Evolutionary conservation across 2,797 vertebrate genomes (phyloP).

Genomic region (Silurus lanzhouensis): DNA sequence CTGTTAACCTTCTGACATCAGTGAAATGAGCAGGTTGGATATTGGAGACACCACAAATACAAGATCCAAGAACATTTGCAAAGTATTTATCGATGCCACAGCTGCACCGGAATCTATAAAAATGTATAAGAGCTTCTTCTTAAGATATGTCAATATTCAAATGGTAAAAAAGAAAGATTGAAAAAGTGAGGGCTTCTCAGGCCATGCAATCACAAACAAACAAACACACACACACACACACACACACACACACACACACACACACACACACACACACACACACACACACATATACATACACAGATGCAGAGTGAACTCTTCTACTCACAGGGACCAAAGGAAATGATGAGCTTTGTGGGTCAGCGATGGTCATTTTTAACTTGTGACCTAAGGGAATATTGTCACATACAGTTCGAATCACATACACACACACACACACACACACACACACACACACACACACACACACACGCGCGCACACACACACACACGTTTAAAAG

Average conservation of each 20-base stretch:
- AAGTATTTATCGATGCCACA: slow-evolving; percentile 11
- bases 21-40: slow-evolving; percentile 44
- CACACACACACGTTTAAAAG: not conserved
- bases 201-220: not conserved
- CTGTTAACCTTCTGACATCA: slow-evolving; percentile 53
- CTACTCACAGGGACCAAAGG: slow-evolving; percentile 57
- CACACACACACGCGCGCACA: not conserved
- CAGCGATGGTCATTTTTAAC: slow-evolving; percentile 38
- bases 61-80: not conserved
- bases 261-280: not conserved
- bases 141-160: slow-evolving; percentile 6
- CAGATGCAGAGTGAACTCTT: not conserved
- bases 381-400: slow-evolving; percentile 21
- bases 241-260: not conserved
- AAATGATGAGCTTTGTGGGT: slow-evolving; percentile 60
- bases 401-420: slow-evolving; percentile 3
- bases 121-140: not conserved
- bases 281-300: not conserved
- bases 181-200: not conserved
- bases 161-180: not conserved
- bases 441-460: not conserved
- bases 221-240: slow-evolving; percentile 16
- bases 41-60: not conserved
- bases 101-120: not conserved
- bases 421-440: not conserved